Conservation (phyloP, 2,888 invertebrate genomes). For the Apotomis capreana region DNA sequence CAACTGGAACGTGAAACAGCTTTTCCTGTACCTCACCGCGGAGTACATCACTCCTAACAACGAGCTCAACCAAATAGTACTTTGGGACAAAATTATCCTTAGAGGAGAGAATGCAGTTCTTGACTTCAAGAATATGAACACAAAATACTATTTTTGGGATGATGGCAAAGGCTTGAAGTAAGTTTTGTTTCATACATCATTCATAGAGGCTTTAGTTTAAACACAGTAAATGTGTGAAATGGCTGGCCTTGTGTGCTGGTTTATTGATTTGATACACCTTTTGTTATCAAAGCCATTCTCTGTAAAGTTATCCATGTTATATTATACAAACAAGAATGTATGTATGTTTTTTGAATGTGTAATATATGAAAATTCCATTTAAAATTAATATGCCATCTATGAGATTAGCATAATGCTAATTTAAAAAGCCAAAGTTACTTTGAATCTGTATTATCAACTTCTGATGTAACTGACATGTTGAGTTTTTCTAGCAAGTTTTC, state of each 20-base stretch:
- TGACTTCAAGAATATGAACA: slow-evolving; percentile 96
- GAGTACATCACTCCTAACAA: slow-evolving; percentile 96
- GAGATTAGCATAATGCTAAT: too few species aligned
- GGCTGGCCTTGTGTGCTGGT: not conserved
- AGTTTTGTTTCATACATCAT: slow-evolving; percentile 46
- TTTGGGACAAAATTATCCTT: slow-evolving; percentile 99
- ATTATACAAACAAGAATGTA: not conserved
- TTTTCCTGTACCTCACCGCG: slow-evolving; percentile 98
- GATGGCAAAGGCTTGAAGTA: slow-evolving; percentile 98
- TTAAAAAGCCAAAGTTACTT: too few species aligned
- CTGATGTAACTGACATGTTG: too few species aligned
- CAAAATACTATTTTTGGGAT: slow-evolving; percentile 99
- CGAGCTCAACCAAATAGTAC: slow-evolving; percentile 95
- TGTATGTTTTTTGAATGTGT: too few species aligned
- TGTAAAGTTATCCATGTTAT: not conserved
- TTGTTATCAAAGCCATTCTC: too few species aligned
- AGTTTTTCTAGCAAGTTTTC: too few species aligned
- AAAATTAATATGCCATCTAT: too few species aligned
- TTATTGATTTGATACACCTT: too few species aligned
- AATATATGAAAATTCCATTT: too few species aligned
- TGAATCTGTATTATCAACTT: too few species aligned
- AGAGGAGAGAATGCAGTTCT: slow-evolving; percentile 97
- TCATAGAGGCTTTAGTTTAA: not conserved
- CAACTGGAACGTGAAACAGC: slow-evolving; percentile 99
- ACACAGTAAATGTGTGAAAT: not conserved